Base-by-base conservation (phyloP, 2,888 invertebrate genomes). In the Lordiphosa fenestrarum region DNA sequence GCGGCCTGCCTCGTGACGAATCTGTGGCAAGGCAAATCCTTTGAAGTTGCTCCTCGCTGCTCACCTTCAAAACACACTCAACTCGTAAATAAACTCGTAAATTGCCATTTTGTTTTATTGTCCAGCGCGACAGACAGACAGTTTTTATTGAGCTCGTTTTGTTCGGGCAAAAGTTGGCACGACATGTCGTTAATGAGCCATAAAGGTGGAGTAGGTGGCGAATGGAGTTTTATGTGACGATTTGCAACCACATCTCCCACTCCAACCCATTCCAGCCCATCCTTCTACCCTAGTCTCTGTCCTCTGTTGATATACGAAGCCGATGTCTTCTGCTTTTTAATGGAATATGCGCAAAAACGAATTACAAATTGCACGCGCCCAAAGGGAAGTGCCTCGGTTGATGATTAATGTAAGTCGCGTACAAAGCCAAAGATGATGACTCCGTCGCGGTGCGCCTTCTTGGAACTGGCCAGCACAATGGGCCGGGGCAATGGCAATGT, bases 351-450 rank as follows among this genome's bases (percentile, higher is more conserved):
- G 52, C 72, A 48, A 44, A 49, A 57, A 68, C 54, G 71, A 74
- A 84, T 77, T 74, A 84, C 84, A 77, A 77, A 77, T 84, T 77
- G 69, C 80, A 69, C 49, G 66, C 59, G 56, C 39, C 41, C 46
- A 37, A 23, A 23, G 15, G 36, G 12, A 19, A 48, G 54, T 66
- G 56, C 67, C 53, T 73, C 63, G 61, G 50, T 66, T 66, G 75
- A 82, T 77, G 77, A 84, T 82, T 84, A 77, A 77, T 77, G 84
- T 84, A 82, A 77, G 84, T 77, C 82, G 77, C 77, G 77, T 84
- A 77, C 66, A 33, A 59, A 67, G 46, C 46, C 53, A 44, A 62
- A 59, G 41, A 61, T 64, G 52, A 62, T 59, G 74, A 61, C 63
- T 63, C 70, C 72, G 78, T 74, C 82, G 70, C 61, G 61, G 77